Evolutionary conservation across 2,888 invertebrate species (phyloP).

Genomic region (Philhelius pedissequus): DNA sequence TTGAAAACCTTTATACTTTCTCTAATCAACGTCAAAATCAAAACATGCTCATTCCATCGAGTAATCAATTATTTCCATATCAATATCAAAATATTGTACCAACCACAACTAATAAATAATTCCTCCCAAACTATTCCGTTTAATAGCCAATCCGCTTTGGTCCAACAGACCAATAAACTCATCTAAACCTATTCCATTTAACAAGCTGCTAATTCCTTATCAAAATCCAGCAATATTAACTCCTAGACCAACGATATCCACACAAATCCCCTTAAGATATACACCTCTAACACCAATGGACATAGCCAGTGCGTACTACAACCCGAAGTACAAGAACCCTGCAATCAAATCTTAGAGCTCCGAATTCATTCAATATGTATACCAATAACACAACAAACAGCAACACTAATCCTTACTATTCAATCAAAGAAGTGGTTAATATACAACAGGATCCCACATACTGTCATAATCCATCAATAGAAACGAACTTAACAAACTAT

Average conservation of each 20-base stretch:
- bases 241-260: background rate
- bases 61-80: background rate
- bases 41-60: background rate
- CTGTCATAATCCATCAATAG: background rate
- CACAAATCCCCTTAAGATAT: background rate
- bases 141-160: background rate
- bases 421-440: background rate
- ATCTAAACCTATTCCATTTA: background rate
- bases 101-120: background rate
- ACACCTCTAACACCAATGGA: constrained; percentile 25
- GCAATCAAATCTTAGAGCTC: background rate
- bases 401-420: background rate
- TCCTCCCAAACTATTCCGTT: background rate
- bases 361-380: background rate
- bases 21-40: background rate
- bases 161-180: background rate
- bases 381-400: background rate
- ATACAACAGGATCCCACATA: constrained; percentile 5
- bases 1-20: background rate
- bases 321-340: constrained; percentile 4
- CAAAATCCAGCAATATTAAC: background rate
- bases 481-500: background rate
- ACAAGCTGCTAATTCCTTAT: background rate
- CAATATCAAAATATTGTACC: background rate
- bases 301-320: constrained; percentile 3